Evolutionary conservation across 2,888 invertebrate genomes (phyloP), one percentile per base, ranked within the genome.

Genomic region (Agrotis exclamationis): DNA sequence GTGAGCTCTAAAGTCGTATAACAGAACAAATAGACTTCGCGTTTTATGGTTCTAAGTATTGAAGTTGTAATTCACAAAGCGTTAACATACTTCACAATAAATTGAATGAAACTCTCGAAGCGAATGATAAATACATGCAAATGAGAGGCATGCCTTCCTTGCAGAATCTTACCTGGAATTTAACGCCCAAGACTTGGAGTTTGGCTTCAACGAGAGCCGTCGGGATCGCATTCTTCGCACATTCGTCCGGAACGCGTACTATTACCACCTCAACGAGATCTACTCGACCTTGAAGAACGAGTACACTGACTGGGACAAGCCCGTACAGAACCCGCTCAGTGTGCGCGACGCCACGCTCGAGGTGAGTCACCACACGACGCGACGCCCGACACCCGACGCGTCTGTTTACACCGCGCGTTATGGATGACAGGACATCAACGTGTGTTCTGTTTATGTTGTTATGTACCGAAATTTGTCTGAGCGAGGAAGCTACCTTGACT

Each of bases 281-380:
- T 98, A 98, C 94, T 99, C 99, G 65, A 99, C 99, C 66, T 96
- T 99, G 86, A 96, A 98, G 94, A 99, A 99, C 93, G 99, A 99
- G 94, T 99, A 99, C 95, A 99, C 99, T 74, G 99, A 99, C 93
- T 99, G 99, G 99, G 99, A 98, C 93, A 97, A 98, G 86, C 98
- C 98, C 3, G 98, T 98, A 84, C 98, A 98, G 88, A 98, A 98
- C 93, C 98, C 98, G 79, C 96, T 98, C 89, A 98, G 98, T 91
- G 98, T 98, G 81, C 97, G 98, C 88, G 99, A 98, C 92, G 98
- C 97, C 67, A 97, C 98, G 28, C 96, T 99, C 77, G 98, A 98
- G 92, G 96, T 96, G 90, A 89, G 83, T 76, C 59, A 69, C 67
- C 16, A 18, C 56, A 39, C 11, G 39, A 39, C 39, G 39, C 39